Evolutionary conservation across 30 jellyfish, hydroid and myxozoan genomes (phyloP).

Genomic region (Aurelia coerulea): DNA sequence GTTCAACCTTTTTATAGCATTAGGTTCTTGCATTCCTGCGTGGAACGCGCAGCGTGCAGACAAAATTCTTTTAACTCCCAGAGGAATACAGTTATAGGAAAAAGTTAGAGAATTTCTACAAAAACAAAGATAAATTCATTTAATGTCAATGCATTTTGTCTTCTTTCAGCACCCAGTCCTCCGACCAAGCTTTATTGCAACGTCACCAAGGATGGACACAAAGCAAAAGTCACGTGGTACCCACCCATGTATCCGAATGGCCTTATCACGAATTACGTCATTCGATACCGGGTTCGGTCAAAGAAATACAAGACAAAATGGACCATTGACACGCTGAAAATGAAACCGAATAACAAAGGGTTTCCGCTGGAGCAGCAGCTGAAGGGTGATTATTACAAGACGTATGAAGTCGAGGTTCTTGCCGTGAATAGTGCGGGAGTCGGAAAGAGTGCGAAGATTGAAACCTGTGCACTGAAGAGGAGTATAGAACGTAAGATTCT

Average conservation of each 20-base stretch:
- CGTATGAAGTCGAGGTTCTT: slow-evolving; percentile 35
- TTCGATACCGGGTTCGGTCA: slow-evolving; percentile 44
- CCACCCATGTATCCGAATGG: slow-evolving; percentile 68
- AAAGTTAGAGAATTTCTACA: no score
- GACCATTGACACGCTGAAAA: background rate
- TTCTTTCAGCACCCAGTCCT: slow-evolving; percentile 54
- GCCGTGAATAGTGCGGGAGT: slow-evolving; percentile 74
- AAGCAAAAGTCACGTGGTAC: slow-evolving; percentile 43
- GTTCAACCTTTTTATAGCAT: no score
- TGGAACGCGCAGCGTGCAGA: no score
- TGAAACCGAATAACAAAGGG: slow-evolving; percentile 44
- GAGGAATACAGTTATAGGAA: no score
- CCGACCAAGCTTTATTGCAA: slow-evolving; percentile 45
- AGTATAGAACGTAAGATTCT: slow-evolving; percentile 1
- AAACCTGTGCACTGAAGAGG: slow-evolving; percentile 52
- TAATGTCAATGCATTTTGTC: background rate
- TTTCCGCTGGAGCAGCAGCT: slow-evolving; percentile 32
- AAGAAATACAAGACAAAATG: slow-evolving; percentile 27
- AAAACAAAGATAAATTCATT: no score
- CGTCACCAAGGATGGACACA: slow-evolving; percentile 48
- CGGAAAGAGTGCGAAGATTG: slow-evolving; percentile 31
- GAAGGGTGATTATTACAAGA: slow-evolving; percentile 41
- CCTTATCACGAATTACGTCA: slow-evolving; percentile 37
- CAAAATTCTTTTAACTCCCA: no score
- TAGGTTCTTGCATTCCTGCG: no score